These are phyloP conservation scores for Fulmarus glacialis DNA, from an alignment of 2,113 vertebrate genomes.

Conservation along the genomic window DNA sequence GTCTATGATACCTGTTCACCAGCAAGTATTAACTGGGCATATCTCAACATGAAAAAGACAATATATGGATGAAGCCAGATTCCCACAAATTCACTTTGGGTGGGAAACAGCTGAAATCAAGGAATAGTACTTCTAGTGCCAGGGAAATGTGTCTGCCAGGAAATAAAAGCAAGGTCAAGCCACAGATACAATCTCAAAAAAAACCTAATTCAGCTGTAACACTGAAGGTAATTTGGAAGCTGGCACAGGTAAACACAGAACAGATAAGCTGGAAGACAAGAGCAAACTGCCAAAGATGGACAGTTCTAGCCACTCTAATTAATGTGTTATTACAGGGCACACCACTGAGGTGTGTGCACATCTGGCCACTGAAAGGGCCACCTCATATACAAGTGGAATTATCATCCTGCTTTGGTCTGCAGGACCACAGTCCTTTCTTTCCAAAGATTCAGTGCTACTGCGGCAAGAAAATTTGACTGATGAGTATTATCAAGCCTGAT, in stretches of 20 bases:
- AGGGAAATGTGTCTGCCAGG: not conserved
- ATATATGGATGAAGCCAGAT: not conserved
- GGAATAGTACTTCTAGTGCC: not conserved
- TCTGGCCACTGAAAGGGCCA: not conserved
- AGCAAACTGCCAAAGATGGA: not conserved
- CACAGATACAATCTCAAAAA: not conserved
- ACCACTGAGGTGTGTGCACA: not conserved
- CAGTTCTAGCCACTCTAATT: not conserved
- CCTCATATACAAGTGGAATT: not conserved
- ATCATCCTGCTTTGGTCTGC: not conserved
- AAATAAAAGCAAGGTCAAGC: not conserved
- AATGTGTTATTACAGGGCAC: not conserved
- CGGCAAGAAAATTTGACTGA: not conserved
- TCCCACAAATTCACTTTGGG: not conserved
- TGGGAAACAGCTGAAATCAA: not conserved
- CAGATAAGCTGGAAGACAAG: not conserved
- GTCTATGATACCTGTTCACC: not conserved
- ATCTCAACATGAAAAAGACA: not conserved
- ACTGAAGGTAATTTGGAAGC: not conserved
- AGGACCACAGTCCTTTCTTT: not conserved
- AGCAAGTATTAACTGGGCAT: not conserved
- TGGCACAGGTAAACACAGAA: not conserved
- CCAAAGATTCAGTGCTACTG: not conserved
- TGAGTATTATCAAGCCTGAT: not conserved
- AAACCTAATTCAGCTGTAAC: not conserved